phyloP scores from a whole-genome alignment of 2,888 invertebrate species.

The Lasius platythorax region DNA sequence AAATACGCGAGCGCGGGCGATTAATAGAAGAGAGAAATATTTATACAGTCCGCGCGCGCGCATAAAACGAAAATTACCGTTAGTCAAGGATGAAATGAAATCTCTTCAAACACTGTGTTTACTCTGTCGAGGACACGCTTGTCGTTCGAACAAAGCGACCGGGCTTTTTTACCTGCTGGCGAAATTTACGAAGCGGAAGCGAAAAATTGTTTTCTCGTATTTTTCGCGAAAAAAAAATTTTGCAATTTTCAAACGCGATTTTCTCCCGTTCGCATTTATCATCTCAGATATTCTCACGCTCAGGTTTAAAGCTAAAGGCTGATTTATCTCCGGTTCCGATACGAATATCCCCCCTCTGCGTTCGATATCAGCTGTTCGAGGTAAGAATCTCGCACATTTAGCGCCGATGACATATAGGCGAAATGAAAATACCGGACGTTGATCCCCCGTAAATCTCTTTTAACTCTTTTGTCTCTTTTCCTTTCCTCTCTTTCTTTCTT shows the following conservation, averaged over 20 bases:
- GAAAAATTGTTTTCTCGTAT: not conserved
- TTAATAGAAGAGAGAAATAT: slow-evolving; percentile 28
- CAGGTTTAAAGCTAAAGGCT: not conserved
- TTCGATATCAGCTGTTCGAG: not conserved
- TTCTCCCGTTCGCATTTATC: not conserved
- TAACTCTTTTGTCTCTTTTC: not conserved
- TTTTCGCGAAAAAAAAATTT: not conserved
- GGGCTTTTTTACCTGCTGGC: not conserved
- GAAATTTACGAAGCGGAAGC: not conserved
- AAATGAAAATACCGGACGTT: not conserved
- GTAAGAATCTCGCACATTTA: not conserved
- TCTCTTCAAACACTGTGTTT: slow-evolving; percentile 5
- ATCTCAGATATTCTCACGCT: not conserved
- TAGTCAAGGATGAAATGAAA: slow-evolving; percentile 1
- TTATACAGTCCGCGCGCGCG: not conserved
- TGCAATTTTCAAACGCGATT: not conserved
- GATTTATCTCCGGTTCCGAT: not conserved
- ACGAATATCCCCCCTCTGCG: not conserved
- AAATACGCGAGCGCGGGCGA: slow-evolving; percentile 25
- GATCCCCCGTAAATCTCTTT: slow-evolving; percentile 6
- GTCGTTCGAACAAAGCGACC: slow-evolving; percentile 9
- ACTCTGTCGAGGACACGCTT: not conserved
- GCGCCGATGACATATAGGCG: not conserved
- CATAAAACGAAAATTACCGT: not conserved
- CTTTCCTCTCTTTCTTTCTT: not conserved